These are phyloP conservation scores for Tetraneura akinire DNA, from an alignment of 1,140 invertebrate genomes.

Conservation along the genomic window DNA sequence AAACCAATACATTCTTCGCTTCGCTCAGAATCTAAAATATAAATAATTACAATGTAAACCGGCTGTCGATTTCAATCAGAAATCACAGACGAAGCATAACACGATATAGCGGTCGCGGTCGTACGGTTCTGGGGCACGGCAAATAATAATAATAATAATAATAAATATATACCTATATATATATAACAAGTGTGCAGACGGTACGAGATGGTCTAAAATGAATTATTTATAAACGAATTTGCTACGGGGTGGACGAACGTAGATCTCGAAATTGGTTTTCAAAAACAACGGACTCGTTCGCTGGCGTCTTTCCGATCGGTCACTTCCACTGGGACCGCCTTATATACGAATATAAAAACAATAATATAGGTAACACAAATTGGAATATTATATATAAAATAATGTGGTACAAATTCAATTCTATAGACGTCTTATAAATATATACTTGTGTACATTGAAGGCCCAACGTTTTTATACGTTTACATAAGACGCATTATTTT, in stretches of 20 bases:
- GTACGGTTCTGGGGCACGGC: not conserved
- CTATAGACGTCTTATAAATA: no score
- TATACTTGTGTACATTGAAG: no score
- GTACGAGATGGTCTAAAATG: not conserved
- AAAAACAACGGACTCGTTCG: not conserved
- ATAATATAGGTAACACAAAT: not conserved
- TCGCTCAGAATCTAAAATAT: no score
- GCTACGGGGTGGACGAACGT: not conserved
- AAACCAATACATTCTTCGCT: no score
- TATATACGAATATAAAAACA: not conserved
- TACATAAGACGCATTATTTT: no score
- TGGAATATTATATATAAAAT: no score
- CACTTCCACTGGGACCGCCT: not conserved
- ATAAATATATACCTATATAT: not conserved
- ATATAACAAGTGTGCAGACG: not conserved
- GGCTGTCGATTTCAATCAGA: constrained; percentile 15
- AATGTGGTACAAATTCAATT: no score
- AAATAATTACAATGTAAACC: no score
- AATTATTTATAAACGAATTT: constrained; percentile 39
- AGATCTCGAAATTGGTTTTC: constrained; percentile 14
- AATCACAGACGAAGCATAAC: not conserved
- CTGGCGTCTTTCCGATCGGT: not conserved
- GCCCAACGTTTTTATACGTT: no score
- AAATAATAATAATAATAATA: no score
- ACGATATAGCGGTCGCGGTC: no score